These are phyloP conservation scores for Phalloptychus januarius DNA, from an alignment of 2,797 vertebrate species.

Conservation along the genomic window DNA sequence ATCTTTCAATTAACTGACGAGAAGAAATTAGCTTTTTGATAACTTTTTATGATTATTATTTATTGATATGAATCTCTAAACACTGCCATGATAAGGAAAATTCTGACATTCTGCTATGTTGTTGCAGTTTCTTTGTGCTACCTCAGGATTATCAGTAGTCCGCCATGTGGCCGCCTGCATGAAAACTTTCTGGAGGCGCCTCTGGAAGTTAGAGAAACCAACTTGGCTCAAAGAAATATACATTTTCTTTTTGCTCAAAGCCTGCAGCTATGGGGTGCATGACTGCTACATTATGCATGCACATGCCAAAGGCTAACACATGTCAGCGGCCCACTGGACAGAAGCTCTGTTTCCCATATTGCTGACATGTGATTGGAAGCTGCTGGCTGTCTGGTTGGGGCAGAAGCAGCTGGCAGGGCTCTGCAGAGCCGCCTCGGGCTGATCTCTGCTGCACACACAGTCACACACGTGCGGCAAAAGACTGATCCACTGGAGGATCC, in stretches of 20 bases:
- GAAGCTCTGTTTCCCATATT: constrained; percentile 84
- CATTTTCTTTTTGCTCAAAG: constrained; percentile 49
- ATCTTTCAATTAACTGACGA: neutral
- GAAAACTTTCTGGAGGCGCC: neutral
- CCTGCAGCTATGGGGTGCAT: constrained; percentile 67
- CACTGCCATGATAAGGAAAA: neutral
- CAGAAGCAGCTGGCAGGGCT: constrained; percentile 81
- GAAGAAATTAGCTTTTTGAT: neutral
- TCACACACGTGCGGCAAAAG: constrained; percentile 34
- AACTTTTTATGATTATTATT: neutral
- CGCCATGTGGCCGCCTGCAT: neutral
- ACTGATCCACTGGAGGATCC: constrained; percentile 37
- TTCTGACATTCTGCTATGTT: neutral
- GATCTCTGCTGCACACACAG: constrained; percentile 55
- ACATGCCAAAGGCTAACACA: constrained; percentile 77
- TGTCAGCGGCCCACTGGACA: constrained; percentile 79
- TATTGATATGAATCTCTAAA: neutral
- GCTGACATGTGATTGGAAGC: constrained; percentile 84
- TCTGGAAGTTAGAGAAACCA: constrained; percentile 31
- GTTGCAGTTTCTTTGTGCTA: neutral
- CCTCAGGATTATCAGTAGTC: neutral
- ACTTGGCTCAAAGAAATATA: constrained; percentile 9
- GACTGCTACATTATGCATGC: constrained; percentile 78
- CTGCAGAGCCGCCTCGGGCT: constrained; percentile 73
- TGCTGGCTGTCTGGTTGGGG: constrained; percentile 84